These are phyloP conservation scores for Hydrotaea diabolus DNA, from an alignment of 2,888 invertebrate species.

Conservation along the genomic window DNA sequence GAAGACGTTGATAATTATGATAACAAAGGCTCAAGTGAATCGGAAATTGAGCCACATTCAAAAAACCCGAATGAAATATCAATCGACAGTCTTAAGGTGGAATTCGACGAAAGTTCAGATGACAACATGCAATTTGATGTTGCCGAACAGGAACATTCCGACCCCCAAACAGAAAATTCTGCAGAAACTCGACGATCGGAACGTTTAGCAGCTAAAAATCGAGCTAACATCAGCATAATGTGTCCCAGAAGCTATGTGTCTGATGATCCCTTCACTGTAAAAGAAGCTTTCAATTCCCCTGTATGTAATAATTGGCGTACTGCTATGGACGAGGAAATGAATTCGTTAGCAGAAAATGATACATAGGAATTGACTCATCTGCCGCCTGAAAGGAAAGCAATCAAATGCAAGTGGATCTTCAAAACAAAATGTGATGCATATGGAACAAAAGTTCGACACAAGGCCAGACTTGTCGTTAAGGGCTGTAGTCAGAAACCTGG, in stretches of 20 bases:
- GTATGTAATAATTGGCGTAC: background rate
- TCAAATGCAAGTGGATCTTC: conserved; percentile 43
- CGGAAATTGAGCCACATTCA: background rate
- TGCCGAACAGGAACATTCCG: background rate
- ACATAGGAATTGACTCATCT: conserved; percentile 34
- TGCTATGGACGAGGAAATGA: conserved; percentile 46
- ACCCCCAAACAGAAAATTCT: background rate
- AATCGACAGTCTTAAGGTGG: background rate
- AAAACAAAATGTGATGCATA: conserved; percentile 40
- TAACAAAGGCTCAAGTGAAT: background rate
- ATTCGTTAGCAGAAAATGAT: conserved; percentile 14
- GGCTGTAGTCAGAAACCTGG: conserved; percentile 32
- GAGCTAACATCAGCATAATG: conserved; percentile 14
- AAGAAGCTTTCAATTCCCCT: conserved; percentile 37
- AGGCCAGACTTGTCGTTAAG: conserved; percentile 42
- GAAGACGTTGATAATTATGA: background rate
- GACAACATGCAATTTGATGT: background rate
- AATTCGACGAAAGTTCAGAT: background rate
- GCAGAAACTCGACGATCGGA: conserved; percentile 31
- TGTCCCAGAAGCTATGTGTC: conserved; percentile 39
- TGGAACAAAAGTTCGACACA: conserved; percentile 14
- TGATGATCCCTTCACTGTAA: conserved; percentile 34
- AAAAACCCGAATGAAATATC: background rate
- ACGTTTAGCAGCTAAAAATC: conserved; percentile 24
- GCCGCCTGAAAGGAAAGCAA: conserved; percentile 27